Evolutionary conservation across 2,113 vertebrate genomes (phyloP).

Genomic region (Balaenoptera acutorostrata): DNA sequence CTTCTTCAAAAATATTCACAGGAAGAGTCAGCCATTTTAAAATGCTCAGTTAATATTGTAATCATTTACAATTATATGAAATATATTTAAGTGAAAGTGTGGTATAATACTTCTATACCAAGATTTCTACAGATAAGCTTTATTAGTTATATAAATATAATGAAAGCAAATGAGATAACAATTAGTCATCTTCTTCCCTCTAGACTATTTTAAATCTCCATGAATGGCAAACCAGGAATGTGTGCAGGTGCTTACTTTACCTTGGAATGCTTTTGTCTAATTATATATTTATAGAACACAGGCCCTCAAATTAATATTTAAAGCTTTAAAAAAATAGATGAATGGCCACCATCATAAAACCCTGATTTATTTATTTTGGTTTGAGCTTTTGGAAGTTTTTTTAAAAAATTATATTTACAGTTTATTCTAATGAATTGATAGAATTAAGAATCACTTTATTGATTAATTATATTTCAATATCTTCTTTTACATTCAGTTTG

Average conservation of each 20-base stretch:
- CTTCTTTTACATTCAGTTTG: background rate
- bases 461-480: background rate
- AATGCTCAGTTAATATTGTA: background rate
- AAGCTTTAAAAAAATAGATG: background rate
- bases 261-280: background rate
- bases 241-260: background rate
- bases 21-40: background rate
- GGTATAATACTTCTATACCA: background rate
- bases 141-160: background rate
- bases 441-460: background rate
- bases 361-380: background rate
- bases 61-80: background rate
- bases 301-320: background rate
- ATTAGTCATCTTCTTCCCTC: background rate
- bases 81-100: background rate
- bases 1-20: slow-evolving; percentile 14
- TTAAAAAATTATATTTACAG: background rate
- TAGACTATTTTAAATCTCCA: background rate
- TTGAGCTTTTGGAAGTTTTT: background rate
- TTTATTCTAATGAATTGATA: background rate
- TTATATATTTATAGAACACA: background rate
- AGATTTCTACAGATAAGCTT: background rate
- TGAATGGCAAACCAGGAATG: background rate
- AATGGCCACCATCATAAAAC: background rate
- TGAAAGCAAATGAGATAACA: background rate